A percentile compares a stretch with the other conserved stretches of the same genome.
Evolutionary conservation across 2,797 vertebrate genomes (phyloP).

Genomic region (Trematomus bernacchii): DNA sequence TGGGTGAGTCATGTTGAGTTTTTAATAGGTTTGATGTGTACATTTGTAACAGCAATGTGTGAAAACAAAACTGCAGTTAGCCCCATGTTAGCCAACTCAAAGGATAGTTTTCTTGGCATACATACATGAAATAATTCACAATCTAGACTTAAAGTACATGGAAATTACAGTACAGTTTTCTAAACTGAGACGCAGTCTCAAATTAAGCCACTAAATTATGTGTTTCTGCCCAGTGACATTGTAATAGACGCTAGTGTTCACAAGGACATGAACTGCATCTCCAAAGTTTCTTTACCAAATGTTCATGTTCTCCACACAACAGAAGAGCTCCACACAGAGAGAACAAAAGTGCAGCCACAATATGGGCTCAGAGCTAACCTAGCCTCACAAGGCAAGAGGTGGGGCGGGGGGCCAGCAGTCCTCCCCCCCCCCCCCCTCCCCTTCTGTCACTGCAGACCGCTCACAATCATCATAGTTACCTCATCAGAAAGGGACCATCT

Average conservation of each 20-base stretch:
- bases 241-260: constrained; percentile 56
- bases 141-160: constrained; percentile 82
- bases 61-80: constrained; percentile 77
- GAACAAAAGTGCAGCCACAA: constrained; percentile 59
- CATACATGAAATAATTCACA: constrained; percentile 83
- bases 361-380: constrained; percentile 66
- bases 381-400: constrained; percentile 61
- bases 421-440: neutral
- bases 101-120: constrained; percentile 77
- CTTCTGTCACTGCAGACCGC: constrained; percentile 6
- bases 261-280: constrained; percentile 54
- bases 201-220: constrained; percentile 79
- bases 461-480: neutral
- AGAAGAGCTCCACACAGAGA: constrained; percentile 51
- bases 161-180: constrained; percentile 81
- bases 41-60: constrained; percentile 80
- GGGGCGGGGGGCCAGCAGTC: neutral
- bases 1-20: constrained; percentile 56
- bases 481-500: neutral
- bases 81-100: constrained; percentile 70
- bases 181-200: constrained; percentile 81
- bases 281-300: constrained; percentile 45
- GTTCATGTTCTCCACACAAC: constrained; percentile 58
- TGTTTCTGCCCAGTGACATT: constrained; percentile 68
- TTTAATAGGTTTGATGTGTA: constrained; percentile 84